Evolutionary conservation across 2,888 invertebrate species (phyloP), one percentile per base, ranked within the genome.

Genomic region (Cremastinae sp.): DNA sequence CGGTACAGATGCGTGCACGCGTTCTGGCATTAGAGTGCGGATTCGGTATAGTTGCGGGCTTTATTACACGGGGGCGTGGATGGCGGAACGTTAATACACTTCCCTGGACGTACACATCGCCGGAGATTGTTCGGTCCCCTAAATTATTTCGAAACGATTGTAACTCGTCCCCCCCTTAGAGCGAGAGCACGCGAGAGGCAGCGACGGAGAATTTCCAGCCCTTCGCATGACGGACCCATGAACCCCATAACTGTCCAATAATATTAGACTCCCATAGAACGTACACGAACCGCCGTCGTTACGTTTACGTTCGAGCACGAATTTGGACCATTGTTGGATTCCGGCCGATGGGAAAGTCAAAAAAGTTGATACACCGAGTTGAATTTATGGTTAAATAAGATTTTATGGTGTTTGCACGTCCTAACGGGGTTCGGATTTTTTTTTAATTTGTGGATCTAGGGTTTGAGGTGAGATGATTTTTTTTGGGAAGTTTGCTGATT

Each of bases 81-180:
- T 64, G 47, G 56, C 69, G 70, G 66, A 66, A 51, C 47, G 45
- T 55, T 28, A 37, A 72, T 58, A 64, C 35, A 61, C 43, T 22
- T 47, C 28, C 39, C n/a, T 47, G 51, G 43, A 71, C 70, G 70
- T 74, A 75, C 71, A 78, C 68, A 37, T 45, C 39, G 74, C 28
- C 82, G 83, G 85, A 83, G 84, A 83, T 84, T 79, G 85, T 85
- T 78, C 82, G 82, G 86, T 86, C 87, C 88, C 88, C 88, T 88
- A 86, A 88, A 89, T 89, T 88, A 88, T 88, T 88, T 87, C 85
- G 82, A 84, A 84, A 82, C 81, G 82, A 82, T 82, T 81, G 81
- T 75, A 78, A 79, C 80, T 78, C 75, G 75, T 75, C 74, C 70
- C 78, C 74, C 65, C 61, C 61, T 65, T 45, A 45, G 59, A 45